Evolutionary conservation across 1,140 invertebrate species (phyloP), one percentile per base, ranked within the genome.

Genomic region (Bombus breviceps): DNA sequence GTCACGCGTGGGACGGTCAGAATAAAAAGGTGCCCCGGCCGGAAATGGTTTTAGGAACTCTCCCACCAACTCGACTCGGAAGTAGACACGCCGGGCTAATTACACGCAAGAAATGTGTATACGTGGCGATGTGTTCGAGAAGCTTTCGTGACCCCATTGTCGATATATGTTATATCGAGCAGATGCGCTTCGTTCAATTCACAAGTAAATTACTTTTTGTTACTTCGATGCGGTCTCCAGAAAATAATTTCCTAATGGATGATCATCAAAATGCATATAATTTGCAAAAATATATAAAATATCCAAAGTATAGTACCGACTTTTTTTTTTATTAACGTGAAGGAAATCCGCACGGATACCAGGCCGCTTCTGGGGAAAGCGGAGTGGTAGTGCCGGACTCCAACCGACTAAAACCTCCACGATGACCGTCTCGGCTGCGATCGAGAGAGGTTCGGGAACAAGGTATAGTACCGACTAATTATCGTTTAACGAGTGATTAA

Each of bases 21-120:
- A 90, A 93, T 89, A 92, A 93, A 93, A 92, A 92, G 92, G 92
- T 94, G 92, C 83, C 89, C 79, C 88, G 84, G 89, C 94, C 94
- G 94, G 94, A 95, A 95, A 93, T 94, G 93, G 91, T 92, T 93
- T 92, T 92, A 91, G 91, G 92, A 94, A 94, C 92, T 84, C 83
- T 76, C 85, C 89, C 88, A 86, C 85, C 88, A 89, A 87, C 85
- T 90, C 86, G 89, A 92, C 90, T 95, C 93, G 93, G 92, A 95
- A 94, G 93, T 94, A 88, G 81, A 89, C 88, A 91, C 90, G 90
- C 83, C 89, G 89, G 90, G 92, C 90, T 94, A 95, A 95, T 94
- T 95, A 92, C 91, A 92, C 83, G 88, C 85, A 87, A 93, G 90
- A 87, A 91, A 89, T 18, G 75, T 64, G 75, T 41, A 64, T 66